Base-by-base conservation (phyloP, 2,888 invertebrate genomes). In the Phortica magna region DNA sequence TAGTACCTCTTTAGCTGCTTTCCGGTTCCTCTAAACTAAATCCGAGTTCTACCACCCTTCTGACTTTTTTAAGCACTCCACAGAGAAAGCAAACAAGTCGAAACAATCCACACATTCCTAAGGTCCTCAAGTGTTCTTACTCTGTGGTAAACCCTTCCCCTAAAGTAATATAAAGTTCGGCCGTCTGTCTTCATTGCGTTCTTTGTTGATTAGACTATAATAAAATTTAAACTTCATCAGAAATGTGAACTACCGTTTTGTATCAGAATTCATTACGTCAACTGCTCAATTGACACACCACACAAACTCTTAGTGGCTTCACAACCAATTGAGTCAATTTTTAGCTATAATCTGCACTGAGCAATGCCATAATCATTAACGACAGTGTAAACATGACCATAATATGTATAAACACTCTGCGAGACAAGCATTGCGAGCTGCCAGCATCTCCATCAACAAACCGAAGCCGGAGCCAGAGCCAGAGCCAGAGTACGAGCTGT, bases 61-160 rank as follows among this genome's bases (percentile, higher is more conserved):
- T 94, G 94, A 87, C 94, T 95, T 85, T 85, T 95, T 95, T 67
- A 96, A 93, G 0, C 95, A 95, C 14, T 96, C 96, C 91, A 98
- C 98, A 91, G 96, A 98, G 0, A 96, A 95, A 78, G 95, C 94
- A 81, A 97, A 97, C 61, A 97, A 93, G 85, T 96, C 97, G 0
- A 98, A 98, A 90, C 98, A 98, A 88, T 98, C 98, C 0, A 98
- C 93, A 89, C 98, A 97, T 86, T 97, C 97, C 84, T 96, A 96
- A 0, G 98, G 98, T 88, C 98, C 98, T 98, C 98, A 98, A 3
- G 98, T 98, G 88, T 98, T 98, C 87, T 98, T 98, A 64, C 95
- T 96, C 88, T 96, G 95, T 70, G 94, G 95, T 89, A 96, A 97
- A 0, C 96, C 96, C 89, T 95, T 96, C 96, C 96, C 96, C 90